Base-by-base conservation (phyloP, 2,797 vertebrate genomes). In the Poeciliopsis paucimaculata region DNA sequence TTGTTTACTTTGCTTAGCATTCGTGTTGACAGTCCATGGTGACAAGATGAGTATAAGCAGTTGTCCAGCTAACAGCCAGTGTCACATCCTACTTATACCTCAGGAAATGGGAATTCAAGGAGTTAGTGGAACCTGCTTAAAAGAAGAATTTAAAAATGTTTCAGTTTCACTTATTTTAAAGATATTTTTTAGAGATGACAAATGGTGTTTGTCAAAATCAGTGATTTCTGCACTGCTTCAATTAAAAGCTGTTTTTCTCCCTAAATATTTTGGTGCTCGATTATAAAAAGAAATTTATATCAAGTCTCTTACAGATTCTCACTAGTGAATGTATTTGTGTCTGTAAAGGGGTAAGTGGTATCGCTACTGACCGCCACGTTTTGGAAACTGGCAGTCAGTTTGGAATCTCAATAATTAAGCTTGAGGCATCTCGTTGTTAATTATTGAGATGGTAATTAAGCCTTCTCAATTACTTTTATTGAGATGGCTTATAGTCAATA, bases 401-500 rank as follows among this genome's bases (percentile, higher is more conserved):
- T n/a, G n/a, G n/a, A n/a, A n/a, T n/a, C n/a, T n/a, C n/a, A n/a
- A n/a, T n/a, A n/a, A n/a, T n/a, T n/a, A n/a, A n/a, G n/a, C n/a
- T n/a, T n/a, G n/a, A n/a, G n/a, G n/a, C n/a, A n/a, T n/a, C n/a
- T n/a, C n/a, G n/a, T n/a, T n/a, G n/a, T n/a, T n/a, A n/a, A n/a
- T n/a, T n/a, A n/a, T n/a, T n/a, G n/a, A n/a, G n/a, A n/a, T n/a
- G n/a, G n/a, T n/a, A n/a, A n/a, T n/a, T n/a, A n/a, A n/a, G n/a
- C n/a, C n/a, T n/a, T n/a, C n/a, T n/a, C 2, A 82, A 92, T 90
- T 90, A 73, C 89, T 73, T 81, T 77, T 73, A 87, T 89, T 88
- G 8, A 78, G 76, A 81, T 82, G 90, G 84, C 91, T 90, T 91
- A 87, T 82, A 93, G 93, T 86, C 83, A 75, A 90, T 84, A 83